phyloP scores from a whole-genome alignment of 2,113 vertebrate species.

The Charina bottae region DNA sequence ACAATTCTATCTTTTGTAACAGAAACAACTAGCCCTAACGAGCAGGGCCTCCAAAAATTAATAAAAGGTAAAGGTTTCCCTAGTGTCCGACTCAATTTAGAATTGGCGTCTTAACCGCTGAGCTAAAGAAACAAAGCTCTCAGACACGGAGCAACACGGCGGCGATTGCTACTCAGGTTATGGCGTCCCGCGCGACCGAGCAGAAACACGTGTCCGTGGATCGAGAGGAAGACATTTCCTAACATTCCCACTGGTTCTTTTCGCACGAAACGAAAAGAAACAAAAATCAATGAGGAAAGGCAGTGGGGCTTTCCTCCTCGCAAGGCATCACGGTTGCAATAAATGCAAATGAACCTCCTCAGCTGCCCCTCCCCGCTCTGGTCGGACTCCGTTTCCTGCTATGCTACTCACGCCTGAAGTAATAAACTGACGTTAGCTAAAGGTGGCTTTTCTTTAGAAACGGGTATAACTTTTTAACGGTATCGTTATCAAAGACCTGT shows the following conservation, averaged over 20 bases:
- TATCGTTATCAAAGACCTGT: too few relatives aligned
- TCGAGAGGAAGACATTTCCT: accelerated
- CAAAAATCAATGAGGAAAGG: too few relatives aligned
- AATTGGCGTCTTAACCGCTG: too few relatives aligned
- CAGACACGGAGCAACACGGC: too few relatives aligned
- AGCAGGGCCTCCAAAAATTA: too few relatives aligned
- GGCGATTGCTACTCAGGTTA: accelerated
- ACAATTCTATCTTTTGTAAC: too few relatives aligned
- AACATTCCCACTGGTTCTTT: not conserved
- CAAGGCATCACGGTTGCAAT: not conserved
- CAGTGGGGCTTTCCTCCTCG: not conserved
- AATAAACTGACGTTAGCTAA: not conserved
- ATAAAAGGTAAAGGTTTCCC: too few relatives aligned
- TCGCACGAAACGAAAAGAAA: not conserved
- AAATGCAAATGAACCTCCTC: not conserved
- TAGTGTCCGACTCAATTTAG: too few relatives aligned
- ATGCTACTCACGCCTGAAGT: not conserved
- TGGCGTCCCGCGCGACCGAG: accelerated
- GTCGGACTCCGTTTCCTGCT: not conserved
- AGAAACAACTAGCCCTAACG: too few relatives aligned
- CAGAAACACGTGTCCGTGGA: not conserved
- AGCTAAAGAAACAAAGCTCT: too few relatives aligned
- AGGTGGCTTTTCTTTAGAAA: not conserved
- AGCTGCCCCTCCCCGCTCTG: not conserved
- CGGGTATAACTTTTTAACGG: too few relatives aligned